phyloP scores from a whole-genome alignment of 2,888 invertebrate genomes.

The Sarcophaga rosellei region DNA sequence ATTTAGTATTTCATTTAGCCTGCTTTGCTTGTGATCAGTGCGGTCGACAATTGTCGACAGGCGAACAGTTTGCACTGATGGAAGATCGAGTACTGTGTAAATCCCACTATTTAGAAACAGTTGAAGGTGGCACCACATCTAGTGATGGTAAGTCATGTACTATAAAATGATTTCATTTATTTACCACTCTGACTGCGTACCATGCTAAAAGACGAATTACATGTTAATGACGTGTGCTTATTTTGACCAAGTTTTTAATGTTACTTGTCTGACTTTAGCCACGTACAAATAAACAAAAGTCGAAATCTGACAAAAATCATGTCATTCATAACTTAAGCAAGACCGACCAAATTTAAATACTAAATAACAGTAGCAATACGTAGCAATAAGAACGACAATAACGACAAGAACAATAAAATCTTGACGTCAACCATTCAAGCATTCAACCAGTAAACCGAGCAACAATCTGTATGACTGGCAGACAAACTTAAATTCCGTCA shows the following conservation, averaged over 20 bases:
- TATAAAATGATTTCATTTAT: neutral
- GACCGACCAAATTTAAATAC: conserved; percentile 46
- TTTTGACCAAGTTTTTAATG: conserved; percentile 57
- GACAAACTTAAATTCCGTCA: conserved; percentile 9
- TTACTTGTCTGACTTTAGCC: conserved; percentile 66
- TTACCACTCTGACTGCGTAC: neutral
- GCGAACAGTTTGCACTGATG: conserved; percentile 98
- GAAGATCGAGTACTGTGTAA: conserved; percentile 98
- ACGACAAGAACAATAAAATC: conserved; percentile 60
- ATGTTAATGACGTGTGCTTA: conserved; percentile 62
- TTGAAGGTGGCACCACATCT: conserved; percentile 94
- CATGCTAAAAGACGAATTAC: conserved; percentile 62
- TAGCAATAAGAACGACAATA: conserved; percentile 25
- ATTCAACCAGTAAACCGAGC: conserved; percentile 18
- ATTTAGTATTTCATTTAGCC: conserved; percentile 98
- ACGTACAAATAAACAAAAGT: conserved; percentile 68
- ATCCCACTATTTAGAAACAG: conserved; percentile 97
- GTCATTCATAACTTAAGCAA: conserved; percentile 70
- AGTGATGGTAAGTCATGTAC: conserved; percentile 87
- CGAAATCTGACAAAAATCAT: conserved; percentile 74
- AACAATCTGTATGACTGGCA: conserved; percentile 1
- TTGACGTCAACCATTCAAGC: conserved; percentile 64
- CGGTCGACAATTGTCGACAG: conserved; percentile 94
- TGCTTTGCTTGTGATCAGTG: conserved; percentile 99
- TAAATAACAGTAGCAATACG: neutral